phyloP scores from a whole-genome alignment of 1,140 invertebrate species.

The Diorhabda carinulata region DNA sequence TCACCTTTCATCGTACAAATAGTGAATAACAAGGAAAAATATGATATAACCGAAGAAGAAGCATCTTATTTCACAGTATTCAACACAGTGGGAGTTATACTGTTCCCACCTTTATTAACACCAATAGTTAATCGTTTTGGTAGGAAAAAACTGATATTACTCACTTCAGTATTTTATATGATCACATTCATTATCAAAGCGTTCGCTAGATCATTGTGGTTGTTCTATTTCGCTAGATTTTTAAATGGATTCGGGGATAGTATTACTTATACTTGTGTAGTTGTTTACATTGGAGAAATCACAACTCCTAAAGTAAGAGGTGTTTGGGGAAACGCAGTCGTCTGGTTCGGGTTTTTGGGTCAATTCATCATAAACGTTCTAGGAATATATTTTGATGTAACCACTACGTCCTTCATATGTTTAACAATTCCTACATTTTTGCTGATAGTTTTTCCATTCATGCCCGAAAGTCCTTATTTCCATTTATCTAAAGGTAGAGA shows the following conservation, averaged over 20 bases:
- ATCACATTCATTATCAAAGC: background rate
- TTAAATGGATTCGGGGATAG: background rate
- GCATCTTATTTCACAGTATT: constrained; percentile 2
- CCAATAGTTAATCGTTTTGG: background rate
- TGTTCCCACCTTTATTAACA: background rate
- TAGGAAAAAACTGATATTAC: background rate
- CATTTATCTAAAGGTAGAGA: constrained; percentile 27
- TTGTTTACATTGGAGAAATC: background rate
- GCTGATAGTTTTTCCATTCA: constrained; percentile 13
- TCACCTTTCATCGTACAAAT: constrained; percentile 20
- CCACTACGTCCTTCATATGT: background rate
- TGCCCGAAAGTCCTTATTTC: constrained; percentile 36
- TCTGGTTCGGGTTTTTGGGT: background rate
- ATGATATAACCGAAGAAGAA: constrained; percentile 22
- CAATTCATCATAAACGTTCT: background rate
- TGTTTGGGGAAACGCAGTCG: background rate
- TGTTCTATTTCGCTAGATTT: background rate
- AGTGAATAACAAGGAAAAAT: constrained; percentile 19
- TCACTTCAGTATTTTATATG: background rate
- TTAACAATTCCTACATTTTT: background rate
- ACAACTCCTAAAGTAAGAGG: background rate
- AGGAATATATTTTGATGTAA: background rate
- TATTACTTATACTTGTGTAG: background rate
- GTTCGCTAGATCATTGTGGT: background rate
- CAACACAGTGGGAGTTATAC: background rate